Evolutionary conservation across 2,113 vertebrate species (phyloP).

Genomic region (Zosterops lateralis): DNA sequence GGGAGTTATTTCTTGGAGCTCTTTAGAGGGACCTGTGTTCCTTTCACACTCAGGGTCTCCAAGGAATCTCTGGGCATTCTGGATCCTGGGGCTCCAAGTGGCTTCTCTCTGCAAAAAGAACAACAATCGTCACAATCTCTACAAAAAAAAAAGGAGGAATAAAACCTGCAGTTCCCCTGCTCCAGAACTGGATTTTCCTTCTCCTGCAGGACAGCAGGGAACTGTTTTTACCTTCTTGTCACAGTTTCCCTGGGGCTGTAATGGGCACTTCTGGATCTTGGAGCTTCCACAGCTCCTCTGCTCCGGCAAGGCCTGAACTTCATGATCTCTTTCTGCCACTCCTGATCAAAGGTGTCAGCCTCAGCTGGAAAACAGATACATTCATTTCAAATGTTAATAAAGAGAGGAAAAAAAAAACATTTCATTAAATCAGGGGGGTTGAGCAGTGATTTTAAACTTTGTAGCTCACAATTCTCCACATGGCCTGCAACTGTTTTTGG

Average conservation of each 20-base stretch:
- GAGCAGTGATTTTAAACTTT: neutral
- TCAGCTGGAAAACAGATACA: slow-evolving; percentile 75
- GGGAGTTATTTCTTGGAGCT: slow-evolving; percentile 73
- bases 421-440: rapidly evolving
- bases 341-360: slow-evolving; percentile 84
- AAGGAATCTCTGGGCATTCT: slow-evolving; percentile 32
- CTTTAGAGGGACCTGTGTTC: slow-evolving; percentile 61
- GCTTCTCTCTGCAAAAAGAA: slow-evolving; percentile 72
- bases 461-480: neutral
- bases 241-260: slow-evolving; percentile 24
- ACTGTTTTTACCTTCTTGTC: slow-evolving; percentile 74
- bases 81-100: slow-evolving; percentile 5
- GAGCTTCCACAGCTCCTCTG: slow-evolving; percentile 58
- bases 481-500: neutral
- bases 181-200: neutral
- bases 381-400: neutral
- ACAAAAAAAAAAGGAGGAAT: neutral
- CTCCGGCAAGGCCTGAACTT: slow-evolving; percentile 71
- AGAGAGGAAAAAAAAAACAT: neutral
- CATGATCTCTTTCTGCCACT: slow-evolving; percentile 86
- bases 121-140: neutral
- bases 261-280: slow-evolving; percentile 42
- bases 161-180: neutral
- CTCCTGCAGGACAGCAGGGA: neutral
- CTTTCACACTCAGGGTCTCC: slow-evolving; percentile 70